Percentiles rank a stretch among this genome's conserved stretches.
Evolutionary conservation across 2,797 vertebrate genomes (phyloP).

Genomic region (Sphenopsis melanotis): DNA sequence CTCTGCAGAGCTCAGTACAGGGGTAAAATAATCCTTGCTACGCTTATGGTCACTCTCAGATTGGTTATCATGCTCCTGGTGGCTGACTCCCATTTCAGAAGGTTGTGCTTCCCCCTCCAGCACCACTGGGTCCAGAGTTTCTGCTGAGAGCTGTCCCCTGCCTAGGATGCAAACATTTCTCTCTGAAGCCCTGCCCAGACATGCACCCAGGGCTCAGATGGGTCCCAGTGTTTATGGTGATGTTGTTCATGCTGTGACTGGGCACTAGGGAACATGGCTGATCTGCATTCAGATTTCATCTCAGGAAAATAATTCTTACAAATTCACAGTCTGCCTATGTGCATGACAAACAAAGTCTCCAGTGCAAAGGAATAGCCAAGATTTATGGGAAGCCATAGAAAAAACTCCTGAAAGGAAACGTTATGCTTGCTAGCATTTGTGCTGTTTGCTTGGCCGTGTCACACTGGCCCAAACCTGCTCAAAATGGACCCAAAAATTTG

Average conservation of each 20-base stretch:
- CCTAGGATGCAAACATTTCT: rapidly evolving
- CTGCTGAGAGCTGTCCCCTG: neutral
- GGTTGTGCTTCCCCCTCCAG: neutral
- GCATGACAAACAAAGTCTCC: neutral
- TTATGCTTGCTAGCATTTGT: neutral
- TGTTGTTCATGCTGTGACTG: rapidly evolving
- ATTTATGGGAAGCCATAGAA: neutral
- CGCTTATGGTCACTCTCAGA: neutral
- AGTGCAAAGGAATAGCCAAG: neutral
- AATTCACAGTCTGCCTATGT: neutral
- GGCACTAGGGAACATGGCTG: neutral
- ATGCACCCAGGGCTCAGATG: rapidly evolving
- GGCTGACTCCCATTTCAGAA: neutral
- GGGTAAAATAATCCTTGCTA: neutral
- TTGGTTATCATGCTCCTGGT: neutral
- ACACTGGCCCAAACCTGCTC: neutral
- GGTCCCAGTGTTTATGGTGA: neutral
- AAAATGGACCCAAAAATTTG: neutral
- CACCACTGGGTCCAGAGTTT: neutral
- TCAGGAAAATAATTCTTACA: neutral
- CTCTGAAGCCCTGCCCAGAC: neutral
- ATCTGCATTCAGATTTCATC: neutral
- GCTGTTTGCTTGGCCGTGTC: neutral
- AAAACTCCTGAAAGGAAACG: neutral
- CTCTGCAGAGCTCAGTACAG: neutral